Percentiles rank a stretch among this genome's conserved stretches.
These are phyloP conservation scores for Acipenser oxyrinchus DNA, from an alignment of 2,797 vertebrate genomes.

Conservation along the genomic window DNA sequence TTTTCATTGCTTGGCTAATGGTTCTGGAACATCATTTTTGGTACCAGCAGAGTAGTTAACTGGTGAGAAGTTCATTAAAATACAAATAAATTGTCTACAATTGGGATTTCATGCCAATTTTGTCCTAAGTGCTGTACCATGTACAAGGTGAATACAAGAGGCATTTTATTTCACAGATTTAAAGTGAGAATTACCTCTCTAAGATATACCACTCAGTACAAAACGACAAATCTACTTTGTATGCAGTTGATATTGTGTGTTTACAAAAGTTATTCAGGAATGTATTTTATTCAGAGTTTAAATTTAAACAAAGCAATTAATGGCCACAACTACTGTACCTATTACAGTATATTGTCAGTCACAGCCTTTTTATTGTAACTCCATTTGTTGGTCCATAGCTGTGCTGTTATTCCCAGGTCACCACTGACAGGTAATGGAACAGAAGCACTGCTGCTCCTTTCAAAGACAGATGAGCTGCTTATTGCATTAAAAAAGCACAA, in stretches of 20 bases:
- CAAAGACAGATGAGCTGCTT: too few relatives aligned
- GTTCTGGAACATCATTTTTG: conserved; percentile 14
- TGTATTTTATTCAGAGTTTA: too few relatives aligned
- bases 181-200: conserved; percentile 4
- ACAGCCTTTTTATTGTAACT: too few relatives aligned
- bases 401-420: too few relatives aligned
- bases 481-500: too few relatives aligned
- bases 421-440: too few relatives aligned
- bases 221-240: conserved; percentile 3
- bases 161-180: conserved; percentile 28
- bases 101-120: conserved; percentile 29
- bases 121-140: conserved; percentile 30
- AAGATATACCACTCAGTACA: neutral
- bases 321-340: too few relatives aligned
- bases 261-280: conserved; percentile 4
- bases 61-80: conserved; percentile 27
- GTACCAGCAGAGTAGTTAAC: conserved; percentile 15
- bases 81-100: conserved; percentile 28
- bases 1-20: conserved; percentile 12
- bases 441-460: too few relatives aligned
- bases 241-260: conserved; percentile 2
- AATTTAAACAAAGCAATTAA: too few relatives aligned
- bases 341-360: too few relatives aligned
- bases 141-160: conserved; percentile 34
- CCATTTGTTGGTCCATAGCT: too few relatives aligned